Base-by-base conservation (phyloP, 2,113 vertebrate genomes). In the Aldabrachelys gigantea region DNA sequence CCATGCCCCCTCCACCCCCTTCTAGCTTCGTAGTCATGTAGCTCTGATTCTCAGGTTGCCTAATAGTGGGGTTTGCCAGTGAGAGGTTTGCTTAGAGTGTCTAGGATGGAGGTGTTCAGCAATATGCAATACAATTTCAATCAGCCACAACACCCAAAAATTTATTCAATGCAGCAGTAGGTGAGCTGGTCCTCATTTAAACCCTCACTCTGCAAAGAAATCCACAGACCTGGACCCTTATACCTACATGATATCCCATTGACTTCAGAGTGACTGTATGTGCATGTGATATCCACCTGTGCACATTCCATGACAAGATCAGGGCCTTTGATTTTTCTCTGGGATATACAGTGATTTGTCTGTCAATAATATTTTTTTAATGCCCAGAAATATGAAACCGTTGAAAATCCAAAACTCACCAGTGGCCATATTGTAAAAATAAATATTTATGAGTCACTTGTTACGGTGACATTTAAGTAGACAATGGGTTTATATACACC, bases 381-480 rank as follows among this genome's bases (percentile, higher is more conserved):
- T 75, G 10, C 53, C 59, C 85, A 65, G 57, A 93, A 95, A 89
- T 65, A 95, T 14, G 22, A 94, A 95, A 75, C 6, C 3, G 17
- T 3, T 89, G 88, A 83, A 94, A 94, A 88, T 87, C 24, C 1
- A 80, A 80, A 82, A 87, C 53, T 85, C 16, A n/a, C 78, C 12
- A 78, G 85, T 38, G 44, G 41, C 21, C 49, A 88, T 88, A 91
- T 75, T 13, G n/a, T 22, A 69, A 84, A 41, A 54, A 31, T 53
- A 57, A 25, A 38, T 21, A 17, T 44, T 11, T 54, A 49, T 41
- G 50, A 62, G 35, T 47, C 85, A 76, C 16, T 50, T 62, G 50
- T 29, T 52, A 12, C 10, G 41, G 25, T 65, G 14, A 29, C 44
- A 80, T 80, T 35, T 53, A 81, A 53, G 59, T 65, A 65, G 59